Conservation (phyloP, 2,113 vertebrate species). For the Panthera leo region DNA sequence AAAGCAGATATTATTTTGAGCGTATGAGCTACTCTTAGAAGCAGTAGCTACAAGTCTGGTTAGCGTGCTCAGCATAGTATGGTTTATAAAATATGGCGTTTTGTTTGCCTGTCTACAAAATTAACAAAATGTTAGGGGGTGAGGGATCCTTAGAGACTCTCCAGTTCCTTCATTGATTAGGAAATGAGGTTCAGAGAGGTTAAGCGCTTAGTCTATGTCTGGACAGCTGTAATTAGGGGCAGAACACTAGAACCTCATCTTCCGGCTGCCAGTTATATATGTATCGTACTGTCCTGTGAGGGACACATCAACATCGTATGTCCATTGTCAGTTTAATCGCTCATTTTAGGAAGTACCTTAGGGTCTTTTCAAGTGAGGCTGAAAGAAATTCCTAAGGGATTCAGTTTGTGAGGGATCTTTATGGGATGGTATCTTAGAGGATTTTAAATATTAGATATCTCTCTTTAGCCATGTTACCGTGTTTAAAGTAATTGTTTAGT, state of each 20-base stretch:
- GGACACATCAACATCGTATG: not conserved
- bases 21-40: not conserved
- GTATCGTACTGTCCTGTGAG: not conserved
- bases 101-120: constrained; percentile 7
- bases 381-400: not conserved
- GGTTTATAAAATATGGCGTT: not conserved
- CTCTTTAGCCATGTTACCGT: not conserved
- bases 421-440: not conserved
- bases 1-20: not conserved
- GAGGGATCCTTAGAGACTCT: not conserved
- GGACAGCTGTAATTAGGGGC: not conserved
- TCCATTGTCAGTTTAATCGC: not conserved
- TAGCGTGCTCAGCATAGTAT: not conserved
- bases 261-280: rapidly evolving
- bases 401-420: not conserved
- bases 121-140: not conserved
- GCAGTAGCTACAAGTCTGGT: not conserved
- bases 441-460: not conserved
- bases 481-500: not conserved
- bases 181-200: not conserved
- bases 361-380: not conserved
- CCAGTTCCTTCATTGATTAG: not conserved
- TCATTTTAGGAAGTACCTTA: not conserved
- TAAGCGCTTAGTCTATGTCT: not conserved
- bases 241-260: not conserved